Evolutionary conservation across 2,113 vertebrate species (phyloP).

Genomic region (Podiceps cristatus): DNA sequence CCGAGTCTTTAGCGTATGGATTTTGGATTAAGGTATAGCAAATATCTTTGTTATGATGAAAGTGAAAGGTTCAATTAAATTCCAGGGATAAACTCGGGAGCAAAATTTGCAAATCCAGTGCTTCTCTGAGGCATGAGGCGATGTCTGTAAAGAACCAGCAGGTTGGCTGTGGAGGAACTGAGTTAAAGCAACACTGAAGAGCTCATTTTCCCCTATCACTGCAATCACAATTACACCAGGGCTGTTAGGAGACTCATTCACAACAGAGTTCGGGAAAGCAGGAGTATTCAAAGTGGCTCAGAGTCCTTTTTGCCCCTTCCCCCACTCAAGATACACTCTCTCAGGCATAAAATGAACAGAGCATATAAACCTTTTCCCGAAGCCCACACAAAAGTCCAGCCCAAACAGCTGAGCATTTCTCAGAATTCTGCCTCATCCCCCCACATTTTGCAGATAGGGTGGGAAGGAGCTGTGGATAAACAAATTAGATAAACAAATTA

Average conservation of each 20-base stretch:
- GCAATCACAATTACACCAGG: constrained; percentile 42
- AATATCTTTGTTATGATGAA: constrained; percentile 72
- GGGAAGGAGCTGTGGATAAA: background rate
- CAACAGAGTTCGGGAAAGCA: constrained; percentile 39
- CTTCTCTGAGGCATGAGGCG: constrained; percentile 18
- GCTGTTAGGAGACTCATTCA: constrained; percentile 20
- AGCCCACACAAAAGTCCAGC: background rate
- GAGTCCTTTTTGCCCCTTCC: background rate
- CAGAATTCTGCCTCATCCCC: background rate
- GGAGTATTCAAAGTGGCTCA: background rate
- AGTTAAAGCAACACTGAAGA: constrained; percentile 26
- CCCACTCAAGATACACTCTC: background rate
- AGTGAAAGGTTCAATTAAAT: constrained; percentile 68
- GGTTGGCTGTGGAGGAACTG: background rate
- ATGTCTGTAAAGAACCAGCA: background rate
- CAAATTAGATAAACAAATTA: background rate
- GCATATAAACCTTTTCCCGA: background rate
- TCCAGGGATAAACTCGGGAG: constrained; percentile 58
- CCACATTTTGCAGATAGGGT: background rate
- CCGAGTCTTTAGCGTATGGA: constrained; percentile 52
- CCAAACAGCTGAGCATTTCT: background rate
- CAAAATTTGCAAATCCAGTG: constrained; percentile 60
- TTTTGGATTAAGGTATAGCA: constrained; percentile 73
- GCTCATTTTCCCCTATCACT: constrained; percentile 36
- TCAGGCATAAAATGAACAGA: background rate